Conservation (phyloP, 2,113 vertebrate species). For the Rhagologus leucostigma region DNA sequence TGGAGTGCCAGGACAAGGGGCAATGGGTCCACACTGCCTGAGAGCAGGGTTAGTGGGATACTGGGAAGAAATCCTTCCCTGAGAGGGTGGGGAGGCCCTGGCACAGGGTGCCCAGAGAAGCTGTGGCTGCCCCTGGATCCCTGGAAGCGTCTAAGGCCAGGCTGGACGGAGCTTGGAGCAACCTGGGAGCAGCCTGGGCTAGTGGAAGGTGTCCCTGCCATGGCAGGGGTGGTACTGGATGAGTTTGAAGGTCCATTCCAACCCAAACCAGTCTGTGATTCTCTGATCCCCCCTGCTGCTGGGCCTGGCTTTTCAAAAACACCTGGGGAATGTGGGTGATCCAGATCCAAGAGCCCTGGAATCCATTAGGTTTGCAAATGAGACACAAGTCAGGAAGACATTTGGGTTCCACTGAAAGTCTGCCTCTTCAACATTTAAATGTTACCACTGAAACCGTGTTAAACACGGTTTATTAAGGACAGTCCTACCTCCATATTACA, state of each 20-base stretch:
- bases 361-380: neutral
- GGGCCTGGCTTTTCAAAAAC: neutral
- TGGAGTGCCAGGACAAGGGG: neutral
- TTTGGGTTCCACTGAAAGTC: neutral
- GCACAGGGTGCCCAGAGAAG: neutral
- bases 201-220: neutral
- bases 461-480: neutral
- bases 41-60: fast-evolving
- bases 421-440: neutral
- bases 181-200: fast-evolving
- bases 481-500: neutral
- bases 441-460: neutral
- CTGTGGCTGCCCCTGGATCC: neutral
- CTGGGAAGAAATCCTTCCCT: fast-evolving
- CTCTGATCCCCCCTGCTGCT: neutral
- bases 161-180: fast-evolving
- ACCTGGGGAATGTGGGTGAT: neutral
- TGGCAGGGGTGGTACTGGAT: neutral
- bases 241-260: neutral
- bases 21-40: neutral
- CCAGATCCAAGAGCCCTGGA: neutral
- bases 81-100: neutral
- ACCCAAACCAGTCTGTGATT: neutral
- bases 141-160: neutral
- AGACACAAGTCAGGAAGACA: neutral